These are phyloP conservation scores for Akabosia matsudoensis DNA, from an alignment of 1,140 invertebrate genomes.

Conservation along the genomic window DNA sequence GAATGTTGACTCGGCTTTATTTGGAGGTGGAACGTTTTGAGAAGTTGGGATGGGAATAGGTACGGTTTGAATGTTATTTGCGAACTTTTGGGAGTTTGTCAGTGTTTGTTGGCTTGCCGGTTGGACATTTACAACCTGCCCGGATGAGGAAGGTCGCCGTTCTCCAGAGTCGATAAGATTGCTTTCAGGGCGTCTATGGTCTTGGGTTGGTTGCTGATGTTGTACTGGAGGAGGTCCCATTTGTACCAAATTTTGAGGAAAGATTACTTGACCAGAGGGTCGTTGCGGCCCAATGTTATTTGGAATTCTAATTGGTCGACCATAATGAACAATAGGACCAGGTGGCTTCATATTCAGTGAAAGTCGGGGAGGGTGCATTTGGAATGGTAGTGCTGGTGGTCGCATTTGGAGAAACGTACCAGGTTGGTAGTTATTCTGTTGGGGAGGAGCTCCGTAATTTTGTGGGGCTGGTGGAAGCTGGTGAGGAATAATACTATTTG, in stretches of 20 bases:
- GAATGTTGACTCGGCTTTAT: not conserved
- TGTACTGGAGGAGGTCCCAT: not conserved
- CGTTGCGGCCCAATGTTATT: constrained; percentile 5
- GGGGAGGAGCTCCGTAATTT: constrained; percentile 7
- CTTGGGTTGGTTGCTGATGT: too few relatives aligned
- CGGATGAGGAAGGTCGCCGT: not conserved
- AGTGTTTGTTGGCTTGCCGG: not conserved
- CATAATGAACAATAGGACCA: constrained; percentile 1
- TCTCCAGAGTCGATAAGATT: not conserved
- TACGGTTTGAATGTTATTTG: not conserved
- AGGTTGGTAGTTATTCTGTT: not conserved
- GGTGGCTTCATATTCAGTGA: constrained; percentile 3
- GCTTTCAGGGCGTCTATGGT: not conserved
- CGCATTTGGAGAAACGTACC: not conserved
- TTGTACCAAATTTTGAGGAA: not conserved
- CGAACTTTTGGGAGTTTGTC: not conserved
- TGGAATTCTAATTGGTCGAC: not conserved
- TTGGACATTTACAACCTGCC: not conserved
- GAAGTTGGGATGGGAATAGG: constrained; percentile 1
- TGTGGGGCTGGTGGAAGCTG: not conserved
- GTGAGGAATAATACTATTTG: not conserved
- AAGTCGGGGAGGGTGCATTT: not conserved
- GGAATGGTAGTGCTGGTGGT: constrained; percentile 5
- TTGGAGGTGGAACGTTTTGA: not conserved
- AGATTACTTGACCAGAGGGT: constrained; percentile 4